These are phyloP conservation scores for Empidonax alnorum DNA, from an alignment of 2,113 vertebrate genomes.

Conservation along the genomic window DNA sequence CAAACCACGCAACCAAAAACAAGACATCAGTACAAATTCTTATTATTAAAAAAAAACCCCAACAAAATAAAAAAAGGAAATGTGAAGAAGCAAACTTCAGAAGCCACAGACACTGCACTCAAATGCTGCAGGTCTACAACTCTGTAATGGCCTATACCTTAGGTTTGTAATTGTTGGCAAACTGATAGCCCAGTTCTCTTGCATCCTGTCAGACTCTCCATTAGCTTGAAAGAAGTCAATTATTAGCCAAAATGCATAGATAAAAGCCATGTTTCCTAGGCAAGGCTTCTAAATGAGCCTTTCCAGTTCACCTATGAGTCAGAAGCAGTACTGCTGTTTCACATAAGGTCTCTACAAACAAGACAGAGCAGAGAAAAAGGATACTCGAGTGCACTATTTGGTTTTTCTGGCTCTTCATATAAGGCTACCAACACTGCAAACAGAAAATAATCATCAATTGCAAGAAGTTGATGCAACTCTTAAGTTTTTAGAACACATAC, in stretches of 20 bases:
- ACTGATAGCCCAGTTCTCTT: background rate
- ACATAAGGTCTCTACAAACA: background rate
- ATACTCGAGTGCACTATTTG: conserved; percentile 95
- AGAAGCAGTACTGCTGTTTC: background rate
- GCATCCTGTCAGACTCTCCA: background rate
- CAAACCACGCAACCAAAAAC: background rate
- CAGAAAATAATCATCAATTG: conserved; percentile 57
- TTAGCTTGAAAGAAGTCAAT: background rate
- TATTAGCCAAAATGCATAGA: background rate
- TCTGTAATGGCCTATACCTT: background rate
- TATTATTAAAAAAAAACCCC: background rate
- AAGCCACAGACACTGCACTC: background rate
- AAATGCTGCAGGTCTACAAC: background rate
- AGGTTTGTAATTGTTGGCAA: background rate
- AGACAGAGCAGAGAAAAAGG: conserved; percentile 77
- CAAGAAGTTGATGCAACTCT: background rate
- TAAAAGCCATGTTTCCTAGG: background rate
- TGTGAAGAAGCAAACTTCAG: background rate
- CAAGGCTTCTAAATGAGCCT: background rate
- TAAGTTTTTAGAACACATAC: background rate
- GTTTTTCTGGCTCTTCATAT: conserved; percentile 94
- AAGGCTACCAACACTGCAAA: conserved; percentile 91
- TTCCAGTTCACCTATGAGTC: background rate
- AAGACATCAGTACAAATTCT: background rate
- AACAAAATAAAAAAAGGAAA: background rate